These are phyloP conservation scores for Ichneumoninae sp. DNA, from an alignment of 2,888 invertebrate genomes.

Conservation along the genomic window DNA sequence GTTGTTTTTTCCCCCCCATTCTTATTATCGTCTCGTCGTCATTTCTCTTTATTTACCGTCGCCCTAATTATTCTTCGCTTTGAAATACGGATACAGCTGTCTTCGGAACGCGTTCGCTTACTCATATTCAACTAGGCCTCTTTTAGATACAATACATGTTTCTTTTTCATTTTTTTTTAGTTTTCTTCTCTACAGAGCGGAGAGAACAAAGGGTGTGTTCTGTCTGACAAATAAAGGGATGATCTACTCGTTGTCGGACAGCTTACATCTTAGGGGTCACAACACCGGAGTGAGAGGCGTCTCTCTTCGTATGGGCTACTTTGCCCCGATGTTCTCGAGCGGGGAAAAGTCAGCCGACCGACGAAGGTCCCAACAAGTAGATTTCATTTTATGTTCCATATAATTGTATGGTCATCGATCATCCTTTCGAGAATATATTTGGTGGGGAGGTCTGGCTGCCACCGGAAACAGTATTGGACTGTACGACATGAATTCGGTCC, in stretches of 20 bases:
- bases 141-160: conserved; percentile 48
- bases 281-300: conserved; percentile 42
- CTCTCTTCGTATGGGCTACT: conserved; percentile 31
- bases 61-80: conserved; percentile 19
- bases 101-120: conserved; percentile 17
- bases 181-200: conserved; percentile 3
- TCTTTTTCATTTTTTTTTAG: conserved; percentile 2
- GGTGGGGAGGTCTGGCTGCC: not conserved
- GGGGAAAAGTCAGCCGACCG: conserved; percentile 18
- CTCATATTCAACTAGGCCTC: conserved; percentile 48
- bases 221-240: conserved; percentile 41
- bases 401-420: not conserved
- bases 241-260: conserved; percentile 43
- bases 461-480: not conserved
- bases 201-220: not conserved
- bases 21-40: conserved; percentile 26
- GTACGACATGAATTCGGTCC: not conserved
- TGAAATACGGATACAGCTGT: conserved; percentile 30
- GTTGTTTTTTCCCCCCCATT: conserved; percentile 11
- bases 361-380: conserved; percentile 45
- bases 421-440: conserved; percentile 19
- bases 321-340: not conserved
- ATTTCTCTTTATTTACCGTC: conserved; percentile 6
- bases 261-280: conserved; percentile 45
- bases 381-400: conserved; percentile 17